phyloP scores from a whole-genome alignment of 2,888 invertebrate species.

The Alloplasta piceator region DNA sequence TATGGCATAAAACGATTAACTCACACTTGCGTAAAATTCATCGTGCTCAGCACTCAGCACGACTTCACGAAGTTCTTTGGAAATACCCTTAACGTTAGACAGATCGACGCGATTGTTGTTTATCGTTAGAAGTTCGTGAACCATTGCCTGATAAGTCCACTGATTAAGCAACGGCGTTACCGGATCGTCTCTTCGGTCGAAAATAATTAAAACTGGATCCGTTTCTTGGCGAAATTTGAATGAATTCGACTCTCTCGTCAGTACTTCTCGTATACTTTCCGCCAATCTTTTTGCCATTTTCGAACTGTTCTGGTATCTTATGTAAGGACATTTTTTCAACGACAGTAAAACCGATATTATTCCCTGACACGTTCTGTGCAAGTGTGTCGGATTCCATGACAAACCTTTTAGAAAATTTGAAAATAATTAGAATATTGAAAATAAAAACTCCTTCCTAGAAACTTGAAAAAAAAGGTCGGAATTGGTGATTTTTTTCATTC shows the following conservation, averaged over 20 bases:
- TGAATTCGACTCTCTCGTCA: constrained; percentile 93
- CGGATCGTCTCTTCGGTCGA: constrained; percentile 97
- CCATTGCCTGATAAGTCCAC: constrained; percentile 99
- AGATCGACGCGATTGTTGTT: constrained; percentile 92
- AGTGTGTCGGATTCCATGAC: constrained; percentile 90
- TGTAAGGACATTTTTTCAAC: constrained; percentile 94
- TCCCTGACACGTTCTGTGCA: constrained; percentile 93
- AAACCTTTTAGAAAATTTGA: constrained; percentile 83
- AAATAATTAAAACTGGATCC: constrained; percentile 92
- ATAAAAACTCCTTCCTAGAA: background rate
- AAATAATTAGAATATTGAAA: constrained; percentile 11
- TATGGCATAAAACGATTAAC: constrained; percentile 56
- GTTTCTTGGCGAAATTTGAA: constrained; percentile 93
- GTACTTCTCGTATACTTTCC: constrained; percentile 92
- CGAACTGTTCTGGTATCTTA: constrained; percentile 95
- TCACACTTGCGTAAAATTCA: constrained; percentile 96
- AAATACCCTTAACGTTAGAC: constrained; percentile 92
- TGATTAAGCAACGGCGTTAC: constrained; percentile 97
- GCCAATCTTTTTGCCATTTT: constrained; percentile 93
- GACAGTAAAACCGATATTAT: constrained; percentile 94
- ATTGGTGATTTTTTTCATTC: too few species aligned
- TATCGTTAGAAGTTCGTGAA: constrained; percentile 97
- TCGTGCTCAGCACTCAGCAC: constrained; percentile 98
- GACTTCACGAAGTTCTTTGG: constrained; percentile 95
- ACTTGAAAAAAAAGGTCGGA: too few species aligned